Base-by-base conservation (phyloP, 1,140 invertebrate genomes). In the Vanessa tameamea region DNA sequence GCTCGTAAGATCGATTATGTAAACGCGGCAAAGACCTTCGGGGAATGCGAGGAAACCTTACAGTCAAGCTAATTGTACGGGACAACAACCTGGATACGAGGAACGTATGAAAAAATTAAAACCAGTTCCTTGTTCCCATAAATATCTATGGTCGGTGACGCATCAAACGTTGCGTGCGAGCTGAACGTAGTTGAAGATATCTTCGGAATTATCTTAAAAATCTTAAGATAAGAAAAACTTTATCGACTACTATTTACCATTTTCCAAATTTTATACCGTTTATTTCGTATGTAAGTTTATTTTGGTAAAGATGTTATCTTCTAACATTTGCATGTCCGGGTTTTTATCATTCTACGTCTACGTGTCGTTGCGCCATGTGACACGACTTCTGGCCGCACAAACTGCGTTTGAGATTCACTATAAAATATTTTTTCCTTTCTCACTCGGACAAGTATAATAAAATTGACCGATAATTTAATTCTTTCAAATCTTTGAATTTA, bases 21-120 rank as follows among this genome's bases (percentile, higher is more conserved):
- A 53, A 68, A 26, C 66, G 26, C 43, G 55, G 53, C 37, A 55
- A 57, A 55, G 53, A 57, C 51, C 53, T 50, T 6, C 43, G 31
- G 51, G 31, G 55, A 57, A 68, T 59, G 31, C 23, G 31, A 68
- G 31, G 66, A 68, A n/a, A 68, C 66, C 53, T 68, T 68, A 68
- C 43, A 57, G 53, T 15, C 47, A 57, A 47, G 31, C 16, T 68
- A 68, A 68, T 57, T 57, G 37, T 68, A 47, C 51, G 43, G 66
- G 66, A 68, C 66, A 47, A 57, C 51, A 68, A 68, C 66, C 53
- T 68, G n/a, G 15, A 37, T 16, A 55, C 20, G 14, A 47, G 16
- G 37, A 37, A 59, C 9, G 50, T 47, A 68, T 47, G 50, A 47
- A 68, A 67, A 68, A 59, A 43, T 23, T 12, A 13, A 47, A 59